Percentiles rank a stretch among this genome's conserved stretches.
These are phyloP conservation scores for Ecdyonurus torrentis DNA, from an alignment of 2,888 invertebrate genomes.

Conservation along the genomic window DNA sequence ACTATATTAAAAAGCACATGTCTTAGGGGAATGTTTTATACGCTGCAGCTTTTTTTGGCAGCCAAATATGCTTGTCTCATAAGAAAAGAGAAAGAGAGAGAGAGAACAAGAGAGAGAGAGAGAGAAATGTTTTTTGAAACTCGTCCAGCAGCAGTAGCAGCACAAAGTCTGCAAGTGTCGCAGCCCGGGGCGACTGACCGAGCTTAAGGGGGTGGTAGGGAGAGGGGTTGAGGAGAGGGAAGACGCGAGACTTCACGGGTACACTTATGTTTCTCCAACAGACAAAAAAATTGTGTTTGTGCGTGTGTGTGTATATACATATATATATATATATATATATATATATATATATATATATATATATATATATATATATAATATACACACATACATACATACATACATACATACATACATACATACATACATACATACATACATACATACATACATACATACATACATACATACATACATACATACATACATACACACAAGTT, in stretches of 20 bases:
- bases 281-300: no score
- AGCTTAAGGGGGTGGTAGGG: neutral
- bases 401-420: no score
- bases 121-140: neutral
- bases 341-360: no score
- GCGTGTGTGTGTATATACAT: no score
- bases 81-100: neutral
- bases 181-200: neutral
- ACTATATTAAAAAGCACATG: conserved; percentile 3
- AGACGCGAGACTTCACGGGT: neutral
- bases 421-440: no score
- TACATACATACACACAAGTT: no score
- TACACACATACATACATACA: no score
- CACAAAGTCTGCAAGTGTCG: neutral
- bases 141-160: neutral
- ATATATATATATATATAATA: no score
- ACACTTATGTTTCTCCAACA: neutral
- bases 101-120: neutral
- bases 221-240: neutral
- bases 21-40: neutral
- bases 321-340: no score
- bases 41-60: conserved; percentile 4
- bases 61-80: conserved; percentile 1
- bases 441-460: no score
- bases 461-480: no score